phyloP scores from a whole-genome alignment of 2,797 vertebrate species.

The Calcarius lapponicus region DNA sequence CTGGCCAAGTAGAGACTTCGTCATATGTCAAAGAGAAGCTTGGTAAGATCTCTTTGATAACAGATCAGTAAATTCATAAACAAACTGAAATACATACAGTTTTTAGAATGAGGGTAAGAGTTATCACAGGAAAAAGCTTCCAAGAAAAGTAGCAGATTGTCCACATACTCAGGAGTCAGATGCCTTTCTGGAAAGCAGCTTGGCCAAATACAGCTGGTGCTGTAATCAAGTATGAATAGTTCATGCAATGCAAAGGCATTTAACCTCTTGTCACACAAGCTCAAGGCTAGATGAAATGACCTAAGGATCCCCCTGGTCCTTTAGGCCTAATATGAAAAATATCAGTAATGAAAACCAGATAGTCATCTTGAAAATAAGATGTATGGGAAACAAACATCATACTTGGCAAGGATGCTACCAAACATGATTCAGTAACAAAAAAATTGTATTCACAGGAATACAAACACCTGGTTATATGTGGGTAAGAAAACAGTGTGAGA shows the following conservation, averaged over 20 bases:
- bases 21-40: background rate
- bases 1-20: background rate
- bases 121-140: background rate
- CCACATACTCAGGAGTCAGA: background rate
- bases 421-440: background rate
- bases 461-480: background rate
- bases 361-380: background rate
- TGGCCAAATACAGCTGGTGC: background rate
- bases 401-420: conserved; percentile 13
- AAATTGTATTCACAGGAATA: background rate
- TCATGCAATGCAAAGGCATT: background rate
- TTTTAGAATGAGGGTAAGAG: background rate
- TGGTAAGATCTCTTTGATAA: background rate
- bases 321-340: background rate
- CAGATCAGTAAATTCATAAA: background rate
- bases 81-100: rapidly evolving
- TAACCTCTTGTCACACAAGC: background rate
- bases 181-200: background rate
- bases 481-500: background rate
- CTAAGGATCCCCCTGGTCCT: conserved; percentile 6
- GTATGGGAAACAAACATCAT: background rate
- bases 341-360: conserved; percentile 32
- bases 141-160: background rate
- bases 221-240: background rate
- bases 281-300: background rate